These are phyloP conservation scores for Leptinotarsa undecemlineata DNA, from an alignment of 1,140 invertebrate species.

Conservation along the genomic window DNA sequence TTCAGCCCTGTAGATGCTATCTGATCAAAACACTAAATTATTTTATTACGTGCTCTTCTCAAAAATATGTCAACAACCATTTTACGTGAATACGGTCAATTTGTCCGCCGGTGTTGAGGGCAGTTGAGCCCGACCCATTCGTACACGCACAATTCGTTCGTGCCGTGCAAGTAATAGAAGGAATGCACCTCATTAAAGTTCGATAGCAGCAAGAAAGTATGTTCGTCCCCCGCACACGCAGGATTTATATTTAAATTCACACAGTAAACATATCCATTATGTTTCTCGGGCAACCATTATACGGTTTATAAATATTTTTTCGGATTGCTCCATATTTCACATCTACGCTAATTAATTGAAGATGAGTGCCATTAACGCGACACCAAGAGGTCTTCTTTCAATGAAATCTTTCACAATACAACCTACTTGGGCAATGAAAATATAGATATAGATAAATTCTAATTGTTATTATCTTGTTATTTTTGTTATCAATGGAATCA, in stretches of 20 bases:
- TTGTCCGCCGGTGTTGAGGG: neutral
- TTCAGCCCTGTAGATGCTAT: too few relatives aligned
- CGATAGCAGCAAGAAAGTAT: constrained; percentile 30
- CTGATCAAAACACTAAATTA: too few relatives aligned
- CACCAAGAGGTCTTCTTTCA: too few relatives aligned
- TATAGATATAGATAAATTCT: too few relatives aligned
- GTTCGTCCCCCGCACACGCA: constrained; percentile 18
- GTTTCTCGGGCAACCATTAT: neutral
- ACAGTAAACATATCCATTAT: constrained; percentile 1
- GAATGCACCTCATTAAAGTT: constrained; percentile 39
- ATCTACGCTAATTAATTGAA: neutral
- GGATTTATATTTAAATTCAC: constrained; percentile 32
- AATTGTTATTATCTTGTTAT: too few relatives aligned
- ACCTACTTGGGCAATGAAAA: too few relatives aligned
- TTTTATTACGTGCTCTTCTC: too few relatives aligned
- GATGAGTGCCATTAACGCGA: too few relatives aligned
- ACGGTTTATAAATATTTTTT: neutral
- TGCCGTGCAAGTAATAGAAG: constrained; percentile 10
- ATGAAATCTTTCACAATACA: too few relatives aligned
- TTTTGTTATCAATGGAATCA: too few relatives aligned
- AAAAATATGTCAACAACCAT: too few relatives aligned
- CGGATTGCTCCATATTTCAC: neutral
- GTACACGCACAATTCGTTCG: constrained; percentile 9
- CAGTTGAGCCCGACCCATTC: neutral
- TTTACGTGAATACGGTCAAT: too few relatives aligned